Evolutionary conservation across 2,888 invertebrate genomes (phyloP), one percentile per base, ranked within the genome.

Genomic region (Cephus pygmeus): DNA sequence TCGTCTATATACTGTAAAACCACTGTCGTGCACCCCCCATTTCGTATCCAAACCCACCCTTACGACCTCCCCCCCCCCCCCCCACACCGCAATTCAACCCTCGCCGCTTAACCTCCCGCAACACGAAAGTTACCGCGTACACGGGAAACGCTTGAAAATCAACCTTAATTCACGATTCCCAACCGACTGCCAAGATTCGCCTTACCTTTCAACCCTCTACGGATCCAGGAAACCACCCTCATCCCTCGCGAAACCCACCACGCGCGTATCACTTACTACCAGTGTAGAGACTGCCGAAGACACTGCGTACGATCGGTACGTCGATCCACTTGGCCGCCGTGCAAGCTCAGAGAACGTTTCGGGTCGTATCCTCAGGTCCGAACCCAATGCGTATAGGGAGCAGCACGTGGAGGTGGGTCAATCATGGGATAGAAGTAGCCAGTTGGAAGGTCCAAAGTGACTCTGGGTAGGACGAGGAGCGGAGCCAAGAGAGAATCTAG

Each of bases 401-500:
- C 56, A 56, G 56, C 56, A 56, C 15, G 56, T 15, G 23, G 15
- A 15, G 56, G 15, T 15, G 40, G 56, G 56, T 56, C 23, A 56
- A 23, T 56, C 56, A 23, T 23, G 23, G 56, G 56, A 23, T 15
- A 56, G 23, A 15, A 56, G 56, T 23, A 9, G 9, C 56, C 23
- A 23, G 56, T 23, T 56, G 23, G 56, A 56, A 56, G 56, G 56
- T 56, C 23, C 23, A 56, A 56, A 23, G 6, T 15, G 56, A 23
- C 23, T 56, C 56, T 56, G 56, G 56, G 9, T 2, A 56, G 56
- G 23, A 56, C 9, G 56, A 56, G 56, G 56, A 56, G 56, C 2
- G 71, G 33, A 82, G 83, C 81, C 81, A 84, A 74, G 79, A 83
- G 83, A 79, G 79, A 79, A 82, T 79, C 83, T 81, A 81, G 87